Percentiles rank a stretch among this genome's conserved stretches.
Conservation (phyloP, 2,797 vertebrate genomes). For the Chelmon rostratus region DNA sequence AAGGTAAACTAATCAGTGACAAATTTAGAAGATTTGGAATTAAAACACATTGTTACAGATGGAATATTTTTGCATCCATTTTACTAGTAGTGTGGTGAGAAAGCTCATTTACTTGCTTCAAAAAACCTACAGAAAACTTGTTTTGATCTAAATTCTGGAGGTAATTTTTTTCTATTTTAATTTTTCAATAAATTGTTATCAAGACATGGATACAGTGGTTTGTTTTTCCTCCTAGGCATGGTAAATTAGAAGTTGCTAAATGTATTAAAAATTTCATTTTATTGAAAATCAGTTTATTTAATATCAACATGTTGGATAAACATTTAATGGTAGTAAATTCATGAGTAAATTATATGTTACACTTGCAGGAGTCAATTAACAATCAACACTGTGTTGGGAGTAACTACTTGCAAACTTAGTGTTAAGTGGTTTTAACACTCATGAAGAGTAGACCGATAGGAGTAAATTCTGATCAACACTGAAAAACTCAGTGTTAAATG, state of each 20-base stretch:
- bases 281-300: neutral
- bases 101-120: too few relatives aligned
- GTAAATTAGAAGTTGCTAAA: neutral
- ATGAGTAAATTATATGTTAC: neutral
- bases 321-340: neutral
- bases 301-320: neutral
- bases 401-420: neutral
- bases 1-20: too few relatives aligned
- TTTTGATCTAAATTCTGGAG: too few relatives aligned
- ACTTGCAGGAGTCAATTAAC: neutral
- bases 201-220: neutral
- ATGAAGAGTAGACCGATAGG: neutral
- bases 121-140: too few relatives aligned
- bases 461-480: neutral
- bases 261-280: too few relatives aligned
- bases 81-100: too few relatives aligned
- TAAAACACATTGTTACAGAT: too few relatives aligned
- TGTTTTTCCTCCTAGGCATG: neutral
- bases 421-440: neutral
- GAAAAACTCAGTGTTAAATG: neutral
- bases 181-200: neutral
- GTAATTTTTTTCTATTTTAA: conserved; percentile 5
- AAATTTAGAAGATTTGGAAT: too few relatives aligned
- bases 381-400: neutral
- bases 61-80: too few relatives aligned